Evolutionary conservation across 2,113 vertebrate genomes (phyloP).

Genomic region (Eira barbara): DNA sequence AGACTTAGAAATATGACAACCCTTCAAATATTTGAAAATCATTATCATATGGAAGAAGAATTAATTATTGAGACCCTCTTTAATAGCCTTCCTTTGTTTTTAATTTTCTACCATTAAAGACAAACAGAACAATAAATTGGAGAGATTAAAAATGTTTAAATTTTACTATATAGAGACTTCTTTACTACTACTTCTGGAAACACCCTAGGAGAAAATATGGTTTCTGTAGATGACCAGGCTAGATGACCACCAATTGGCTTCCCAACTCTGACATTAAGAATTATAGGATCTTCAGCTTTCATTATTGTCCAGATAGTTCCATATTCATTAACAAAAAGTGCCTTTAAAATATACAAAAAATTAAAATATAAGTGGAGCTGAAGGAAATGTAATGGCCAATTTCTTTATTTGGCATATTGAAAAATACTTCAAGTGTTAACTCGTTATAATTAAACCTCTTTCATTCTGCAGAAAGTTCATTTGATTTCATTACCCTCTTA

Average conservation of each 20-base stretch:
- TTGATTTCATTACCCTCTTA: conserved; percentile 21
- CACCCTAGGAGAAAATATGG: neutral
- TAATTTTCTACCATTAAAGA: neutral
- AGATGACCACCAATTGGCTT: neutral
- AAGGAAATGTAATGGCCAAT: neutral
- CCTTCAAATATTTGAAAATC: conserved; percentile 1
- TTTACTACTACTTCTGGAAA: neutral
- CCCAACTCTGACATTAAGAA: neutral
- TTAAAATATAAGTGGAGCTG: neutral
- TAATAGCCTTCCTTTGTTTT: neutral
- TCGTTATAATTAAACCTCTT: neutral
- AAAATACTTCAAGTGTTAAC: neutral
- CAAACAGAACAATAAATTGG: neutral
- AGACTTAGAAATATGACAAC: neutral
- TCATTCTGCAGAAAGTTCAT: neutral
- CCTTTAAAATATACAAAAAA: neutral
- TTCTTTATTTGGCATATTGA: conserved; percentile 3
- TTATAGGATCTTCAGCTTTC: neutral
- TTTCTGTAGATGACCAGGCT: neutral
- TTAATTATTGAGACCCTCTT: neutral
- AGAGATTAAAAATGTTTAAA: neutral
- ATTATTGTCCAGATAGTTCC: neutral
- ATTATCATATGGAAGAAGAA: neutral
- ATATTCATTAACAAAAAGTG: neutral
- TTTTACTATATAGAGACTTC: neutral